A percentile compares a stretch with the other conserved stretches of the same genome.
Evolutionary conservation across 2,888 invertebrate species (phyloP).

Genomic region (Cheilosia urbana): DNA sequence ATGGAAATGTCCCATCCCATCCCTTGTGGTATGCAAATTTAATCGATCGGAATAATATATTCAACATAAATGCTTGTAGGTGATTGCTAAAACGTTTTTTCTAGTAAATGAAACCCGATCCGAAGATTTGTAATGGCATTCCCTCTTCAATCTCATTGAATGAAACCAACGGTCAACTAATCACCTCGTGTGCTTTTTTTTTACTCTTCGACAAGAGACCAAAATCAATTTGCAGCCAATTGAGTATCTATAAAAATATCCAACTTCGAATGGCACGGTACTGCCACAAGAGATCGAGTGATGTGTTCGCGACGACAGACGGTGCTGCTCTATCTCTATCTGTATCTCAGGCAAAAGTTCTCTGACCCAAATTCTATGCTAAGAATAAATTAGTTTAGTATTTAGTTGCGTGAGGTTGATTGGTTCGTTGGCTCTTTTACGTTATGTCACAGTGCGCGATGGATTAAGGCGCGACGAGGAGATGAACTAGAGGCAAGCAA

Average conservation of each 20-base stretch:
- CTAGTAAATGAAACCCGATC: conserved; percentile 64
- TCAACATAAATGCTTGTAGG: not conserved
- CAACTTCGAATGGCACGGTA: conserved; percentile 9
- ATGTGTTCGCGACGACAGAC: conserved; percentile 6
- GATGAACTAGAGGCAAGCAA: not conserved
- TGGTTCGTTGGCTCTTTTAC: conserved; percentile 54
- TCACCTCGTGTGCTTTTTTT: conserved; percentile 12
- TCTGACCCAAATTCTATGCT: conserved; percentile 74
- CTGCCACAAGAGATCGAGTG: conserved; percentile 1
- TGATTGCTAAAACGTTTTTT: conserved; percentile 45
- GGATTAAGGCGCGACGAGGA: conserved; percentile 19
- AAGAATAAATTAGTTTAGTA: conserved; percentile 70
- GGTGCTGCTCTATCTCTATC: conserved; percentile 48
- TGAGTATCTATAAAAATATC: conserved; percentile 58
- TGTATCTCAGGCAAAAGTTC: conserved; percentile 59
- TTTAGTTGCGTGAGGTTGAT: conserved; percentile 46
- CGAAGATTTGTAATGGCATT: not conserved
- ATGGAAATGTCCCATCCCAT: conserved; percentile 1
- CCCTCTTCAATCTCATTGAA: not conserved
- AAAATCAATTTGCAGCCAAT: conserved; percentile 69
- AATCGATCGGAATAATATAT: not conserved
- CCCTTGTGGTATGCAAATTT: conserved; percentile 43
- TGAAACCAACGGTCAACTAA: conserved; percentile 26
- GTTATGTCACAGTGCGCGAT: conserved; percentile 53
- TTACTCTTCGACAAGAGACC: conserved; percentile 18